These are phyloP conservation scores for Arctopsyche grandis DNA, from an alignment of 1,140 invertebrate species.

Conservation along the genomic window DNA sequence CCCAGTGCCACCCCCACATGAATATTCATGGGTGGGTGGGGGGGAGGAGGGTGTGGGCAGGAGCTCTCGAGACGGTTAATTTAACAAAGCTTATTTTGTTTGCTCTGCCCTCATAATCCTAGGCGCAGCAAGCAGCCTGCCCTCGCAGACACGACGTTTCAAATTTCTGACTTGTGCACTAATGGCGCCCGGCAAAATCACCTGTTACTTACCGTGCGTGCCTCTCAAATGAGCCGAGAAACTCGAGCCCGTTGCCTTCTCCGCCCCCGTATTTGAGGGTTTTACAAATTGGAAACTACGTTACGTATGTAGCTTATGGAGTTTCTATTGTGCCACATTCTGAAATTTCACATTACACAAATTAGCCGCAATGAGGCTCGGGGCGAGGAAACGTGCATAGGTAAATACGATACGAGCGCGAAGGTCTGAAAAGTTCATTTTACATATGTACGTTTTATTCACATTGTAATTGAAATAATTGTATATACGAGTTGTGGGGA, in stretches of 20 bases:
- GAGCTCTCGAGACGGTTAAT: conserved; percentile 51
- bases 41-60: background rate
- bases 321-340: too few relatives aligned
- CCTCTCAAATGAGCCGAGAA: background rate
- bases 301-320: too few relatives aligned
- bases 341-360: too few relatives aligned
- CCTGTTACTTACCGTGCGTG: conserved; percentile 2
- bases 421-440: too few relatives aligned
- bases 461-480: too few relatives aligned
- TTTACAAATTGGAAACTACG: too few relatives aligned
- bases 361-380: too few relatives aligned
- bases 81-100: conserved; percentile 54
- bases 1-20: conserved; percentile 23
- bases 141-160: conserved; percentile 6
- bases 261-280: background rate
- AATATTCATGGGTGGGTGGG: conserved; percentile 51
- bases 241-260: background rate
- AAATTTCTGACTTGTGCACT: background rate
- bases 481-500: too few relatives aligned
- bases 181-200: background rate
- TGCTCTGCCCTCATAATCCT: conserved; percentile 47
- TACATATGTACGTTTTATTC: too few relatives aligned
- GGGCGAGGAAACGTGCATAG: too few relatives aligned
- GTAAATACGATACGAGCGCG: too few relatives aligned
- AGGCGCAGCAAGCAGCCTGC: conserved; percentile 13